Evolutionary conservation across 1,140 invertebrate genomes (phyloP).

Genomic region (Lepidurus arcticus): DNA sequence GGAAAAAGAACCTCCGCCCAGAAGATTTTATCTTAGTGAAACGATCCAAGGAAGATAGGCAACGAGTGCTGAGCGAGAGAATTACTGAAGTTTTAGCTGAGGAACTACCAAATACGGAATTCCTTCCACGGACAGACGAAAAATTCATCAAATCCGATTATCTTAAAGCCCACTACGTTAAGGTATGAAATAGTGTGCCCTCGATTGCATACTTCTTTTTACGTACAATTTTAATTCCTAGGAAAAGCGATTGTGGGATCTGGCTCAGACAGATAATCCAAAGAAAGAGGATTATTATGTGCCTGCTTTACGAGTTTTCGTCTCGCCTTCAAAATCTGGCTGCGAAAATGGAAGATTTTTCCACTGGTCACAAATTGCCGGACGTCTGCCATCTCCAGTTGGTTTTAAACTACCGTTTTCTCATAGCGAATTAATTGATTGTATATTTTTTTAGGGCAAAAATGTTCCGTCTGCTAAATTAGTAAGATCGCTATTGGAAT

Average conservation of each 20-base stretch:
- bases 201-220: background rate
- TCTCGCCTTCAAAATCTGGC: background rate
- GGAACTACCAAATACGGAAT: background rate
- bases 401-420: background rate
- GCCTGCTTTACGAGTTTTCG: background rate
- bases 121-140: background rate
- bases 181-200: background rate
- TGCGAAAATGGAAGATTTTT: background rate
- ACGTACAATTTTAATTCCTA: background rate
- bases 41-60: background rate
- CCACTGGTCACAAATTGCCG: background rate
- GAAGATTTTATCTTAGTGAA: background rate
- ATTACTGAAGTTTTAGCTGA: background rate
- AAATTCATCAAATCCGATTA: background rate
- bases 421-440: background rate
- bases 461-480: background rate
- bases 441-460: background rate
- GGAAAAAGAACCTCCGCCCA: background rate
- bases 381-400: background rate
- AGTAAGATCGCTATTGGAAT: background rate
- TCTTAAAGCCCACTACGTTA: background rate
- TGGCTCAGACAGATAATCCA: background rate
- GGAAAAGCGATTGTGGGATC: background rate
- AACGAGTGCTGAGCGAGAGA: background rate
- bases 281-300: background rate